phyloP scores from a whole-genome alignment of 2,113 vertebrate genomes.

The Pangasianodon hypophthalmus region DNA sequence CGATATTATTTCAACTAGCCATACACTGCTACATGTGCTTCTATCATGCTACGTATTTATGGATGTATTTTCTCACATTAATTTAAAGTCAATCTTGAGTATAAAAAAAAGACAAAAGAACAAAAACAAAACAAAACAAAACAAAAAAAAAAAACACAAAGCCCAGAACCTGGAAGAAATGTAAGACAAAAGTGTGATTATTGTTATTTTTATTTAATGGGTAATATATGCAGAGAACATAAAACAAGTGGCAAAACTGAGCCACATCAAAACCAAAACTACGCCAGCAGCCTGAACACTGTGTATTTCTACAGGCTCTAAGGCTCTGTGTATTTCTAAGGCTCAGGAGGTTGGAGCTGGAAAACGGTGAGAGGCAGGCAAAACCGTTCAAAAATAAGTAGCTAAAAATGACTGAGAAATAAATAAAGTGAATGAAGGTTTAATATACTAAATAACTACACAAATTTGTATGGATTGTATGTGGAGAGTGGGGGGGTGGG shows the following conservation, averaged over 20 bases:
- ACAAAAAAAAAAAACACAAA: no score
- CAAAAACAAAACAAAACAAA: no score
- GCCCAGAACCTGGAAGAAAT: neutral
- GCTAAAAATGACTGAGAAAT: conserved; percentile 56
- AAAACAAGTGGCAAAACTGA: conserved; percentile 69
- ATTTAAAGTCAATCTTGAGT: neutral
- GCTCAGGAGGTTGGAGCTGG: conserved; percentile 42
- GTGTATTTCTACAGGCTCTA: conserved; percentile 67
- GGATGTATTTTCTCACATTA: neutral
- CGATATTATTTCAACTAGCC: neutral
- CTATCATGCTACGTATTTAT: neutral
- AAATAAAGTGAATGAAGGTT: conserved; percentile 62
- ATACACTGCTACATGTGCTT: neutral
- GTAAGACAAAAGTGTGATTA: neutral
- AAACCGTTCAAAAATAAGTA: conserved; percentile 67
- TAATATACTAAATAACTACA: conserved; percentile 55
- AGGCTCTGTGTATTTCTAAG: conserved; percentile 63
- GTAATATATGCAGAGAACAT: conserved; percentile 73
- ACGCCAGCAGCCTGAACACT: conserved; percentile 70
- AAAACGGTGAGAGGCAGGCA: conserved; percentile 56
- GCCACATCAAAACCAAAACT: conserved; percentile 73
- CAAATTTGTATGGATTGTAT: conserved; percentile 21
- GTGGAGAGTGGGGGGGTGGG: no score
- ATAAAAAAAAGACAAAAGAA: no score
- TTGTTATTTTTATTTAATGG: conserved; percentile 74